phyloP scores from a whole-genome alignment of 2,797 vertebrate species.

The Gobio occitaniae region DNA sequence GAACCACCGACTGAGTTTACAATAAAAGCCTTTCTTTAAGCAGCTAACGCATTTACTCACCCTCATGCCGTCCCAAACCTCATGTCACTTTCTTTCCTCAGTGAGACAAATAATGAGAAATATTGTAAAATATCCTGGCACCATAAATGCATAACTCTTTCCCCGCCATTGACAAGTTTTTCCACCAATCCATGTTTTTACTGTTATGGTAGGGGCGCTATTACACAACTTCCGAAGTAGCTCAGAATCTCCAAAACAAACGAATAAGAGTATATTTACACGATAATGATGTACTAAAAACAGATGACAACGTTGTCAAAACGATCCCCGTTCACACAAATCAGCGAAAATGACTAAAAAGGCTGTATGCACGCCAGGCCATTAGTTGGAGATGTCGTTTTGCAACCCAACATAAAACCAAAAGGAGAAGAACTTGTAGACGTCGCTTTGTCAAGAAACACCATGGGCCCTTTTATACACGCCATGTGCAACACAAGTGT shows the following conservation, averaged over 20 bases:
- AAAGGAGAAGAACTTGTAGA: too few species aligned
- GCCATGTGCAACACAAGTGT: too few species aligned
- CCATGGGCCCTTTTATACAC: too few species aligned
- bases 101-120: background rate
- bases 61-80: background rate
- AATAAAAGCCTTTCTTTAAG: constrained; percentile 44
- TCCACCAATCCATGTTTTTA: background rate
- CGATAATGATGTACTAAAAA: too few species aligned
- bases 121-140: background rate
- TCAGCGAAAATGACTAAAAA: too few species aligned
- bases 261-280: background rate
- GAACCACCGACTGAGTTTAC: constrained; percentile 43
- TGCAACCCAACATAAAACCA: too few species aligned
- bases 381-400: too few species aligned
- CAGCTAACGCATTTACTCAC: constrained; percentile 10
- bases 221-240: background rate
- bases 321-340: too few species aligned
- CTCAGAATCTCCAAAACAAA: background rate
- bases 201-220: background rate
- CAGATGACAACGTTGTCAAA: too few species aligned
- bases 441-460: too few species aligned
- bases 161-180: background rate
- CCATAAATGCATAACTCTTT: background rate
- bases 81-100: background rate
- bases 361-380: too few species aligned